Evolutionary conservation across 2,113 vertebrate genomes (phyloP).

Genomic region (Heptranchias perlo): DNA sequence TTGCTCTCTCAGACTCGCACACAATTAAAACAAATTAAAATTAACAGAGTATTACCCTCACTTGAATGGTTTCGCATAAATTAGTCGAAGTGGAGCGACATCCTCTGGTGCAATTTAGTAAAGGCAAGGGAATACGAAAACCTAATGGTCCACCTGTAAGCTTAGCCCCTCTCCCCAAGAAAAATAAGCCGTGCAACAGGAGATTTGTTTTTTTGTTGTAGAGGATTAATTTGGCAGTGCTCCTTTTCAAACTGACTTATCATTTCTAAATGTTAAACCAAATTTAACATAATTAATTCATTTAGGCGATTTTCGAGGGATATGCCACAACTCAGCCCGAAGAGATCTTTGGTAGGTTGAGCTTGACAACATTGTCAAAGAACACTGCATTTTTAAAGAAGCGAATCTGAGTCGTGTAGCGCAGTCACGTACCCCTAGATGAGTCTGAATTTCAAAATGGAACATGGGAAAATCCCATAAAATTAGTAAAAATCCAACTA

Average conservation of each 20-base stretch:
- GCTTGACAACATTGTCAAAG: background rate
- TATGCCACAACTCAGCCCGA: background rate
- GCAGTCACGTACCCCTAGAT: no score
- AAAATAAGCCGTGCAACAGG: background rate
- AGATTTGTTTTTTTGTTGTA: background rate
- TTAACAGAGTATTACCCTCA: background rate
- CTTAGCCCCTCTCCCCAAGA: background rate
- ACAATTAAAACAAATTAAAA: background rate
- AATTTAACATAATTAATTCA: no score
- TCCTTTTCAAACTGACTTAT: background rate
- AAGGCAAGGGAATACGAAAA: background rate
- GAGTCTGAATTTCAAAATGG: background rate
- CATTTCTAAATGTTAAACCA: background rate
- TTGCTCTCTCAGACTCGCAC: background rate
- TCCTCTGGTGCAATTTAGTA: constrained; percentile 31
- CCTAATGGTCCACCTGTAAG: constrained; percentile 17
- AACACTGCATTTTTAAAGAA: background rate
- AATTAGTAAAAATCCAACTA: background rate
- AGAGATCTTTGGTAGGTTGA: background rate
- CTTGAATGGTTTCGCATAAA: no score
- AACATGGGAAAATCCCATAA: background rate
- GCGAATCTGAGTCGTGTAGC: background rate
- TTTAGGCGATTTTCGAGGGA: background rate
- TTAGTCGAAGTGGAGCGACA: background rate
- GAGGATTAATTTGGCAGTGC: background rate